These are phyloP conservation scores for Lycaon pictus DNA, from an alignment of 2,113 vertebrate species.

Conservation along the genomic window DNA sequence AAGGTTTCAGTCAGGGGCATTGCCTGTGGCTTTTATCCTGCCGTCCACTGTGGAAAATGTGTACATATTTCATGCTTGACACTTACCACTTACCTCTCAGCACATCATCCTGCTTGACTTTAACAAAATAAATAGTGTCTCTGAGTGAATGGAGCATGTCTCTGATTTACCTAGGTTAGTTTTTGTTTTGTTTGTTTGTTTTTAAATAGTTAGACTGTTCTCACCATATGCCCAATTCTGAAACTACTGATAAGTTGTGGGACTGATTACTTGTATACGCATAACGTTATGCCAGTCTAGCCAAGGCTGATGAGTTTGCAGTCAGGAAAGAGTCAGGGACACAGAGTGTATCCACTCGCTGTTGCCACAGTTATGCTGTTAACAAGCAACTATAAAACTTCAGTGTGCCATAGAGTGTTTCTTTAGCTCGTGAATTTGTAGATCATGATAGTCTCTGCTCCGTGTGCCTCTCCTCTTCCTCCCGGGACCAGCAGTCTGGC, in stretches of 20 bases:
- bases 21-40: constrained; percentile 64
- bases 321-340: neutral
- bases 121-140: constrained; percentile 86
- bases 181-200: neutral
- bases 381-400: neutral
- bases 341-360: neutral
- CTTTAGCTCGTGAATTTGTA: neutral
- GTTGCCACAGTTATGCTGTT: neutral
- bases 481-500: neutral
- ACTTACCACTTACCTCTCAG: constrained; percentile 77
- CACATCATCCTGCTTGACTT: constrained; percentile 82
- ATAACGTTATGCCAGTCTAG: fast-evolving
- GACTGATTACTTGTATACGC: no score
- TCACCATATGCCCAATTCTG: neutral
- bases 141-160: constrained; percentile 49
- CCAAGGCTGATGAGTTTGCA: fast-evolving
- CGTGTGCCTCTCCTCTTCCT: neutral
- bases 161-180: neutral
- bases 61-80: constrained; percentile 76
- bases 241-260: neutral
- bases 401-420: neutral
- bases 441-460: neutral
- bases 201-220: neutral
- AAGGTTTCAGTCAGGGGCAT: constrained; percentile 53
- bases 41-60: constrained; percentile 66